Percentiles rank a stretch among this genome's conserved stretches.
Conservation (phyloP, 2,888 invertebrate species). For the Prosopocoilus inquinatus region DNA sequence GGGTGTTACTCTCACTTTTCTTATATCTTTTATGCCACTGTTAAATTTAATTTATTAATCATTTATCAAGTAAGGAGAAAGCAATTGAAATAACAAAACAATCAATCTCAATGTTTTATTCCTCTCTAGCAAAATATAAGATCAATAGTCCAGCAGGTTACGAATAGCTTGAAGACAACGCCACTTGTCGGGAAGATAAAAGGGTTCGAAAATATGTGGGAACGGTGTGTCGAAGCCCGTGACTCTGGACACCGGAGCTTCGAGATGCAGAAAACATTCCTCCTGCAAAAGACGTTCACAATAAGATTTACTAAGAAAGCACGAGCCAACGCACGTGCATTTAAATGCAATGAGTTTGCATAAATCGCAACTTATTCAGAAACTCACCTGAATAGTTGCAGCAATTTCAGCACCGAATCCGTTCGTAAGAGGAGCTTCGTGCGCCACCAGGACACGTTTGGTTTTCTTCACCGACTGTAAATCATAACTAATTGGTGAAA, state of each 20-base stretch:
- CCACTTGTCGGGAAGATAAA: constrained; percentile 94
- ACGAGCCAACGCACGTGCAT: neutral
- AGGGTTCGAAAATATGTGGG: constrained; percentile 93
- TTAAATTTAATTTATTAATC: too few relatives aligned
- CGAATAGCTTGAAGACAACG: constrained; percentile 82
- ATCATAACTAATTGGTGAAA: constrained; percentile 3
- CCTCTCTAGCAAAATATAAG: too few relatives aligned
- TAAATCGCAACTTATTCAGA: constrained; percentile 1
- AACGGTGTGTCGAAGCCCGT: constrained; percentile 98
- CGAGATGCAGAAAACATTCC: constrained; percentile 91
- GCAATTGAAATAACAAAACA: too few relatives aligned
- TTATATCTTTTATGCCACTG: too few relatives aligned
- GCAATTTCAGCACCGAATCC: constrained; percentile 97
- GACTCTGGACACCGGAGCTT: constrained; percentile 87
- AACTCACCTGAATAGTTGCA: constrained; percentile 81
- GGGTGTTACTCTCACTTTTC: too few relatives aligned
- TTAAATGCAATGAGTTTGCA: neutral
- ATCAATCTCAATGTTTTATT: too few relatives aligned
- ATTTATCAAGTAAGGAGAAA: too few relatives aligned
- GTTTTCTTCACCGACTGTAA: constrained; percentile 91
- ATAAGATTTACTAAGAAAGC: constrained; percentile 1
- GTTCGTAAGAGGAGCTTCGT: constrained; percentile 93
- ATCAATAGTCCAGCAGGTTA: constrained; percentile 70
- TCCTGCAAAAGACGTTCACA: constrained; percentile 58
- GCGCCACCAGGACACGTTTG: constrained; percentile 84